Evolutionary conservation across 2,113 vertebrate species (phyloP), one percentile per base, ranked within the genome.

Genomic region (Pipa parva): DNA sequence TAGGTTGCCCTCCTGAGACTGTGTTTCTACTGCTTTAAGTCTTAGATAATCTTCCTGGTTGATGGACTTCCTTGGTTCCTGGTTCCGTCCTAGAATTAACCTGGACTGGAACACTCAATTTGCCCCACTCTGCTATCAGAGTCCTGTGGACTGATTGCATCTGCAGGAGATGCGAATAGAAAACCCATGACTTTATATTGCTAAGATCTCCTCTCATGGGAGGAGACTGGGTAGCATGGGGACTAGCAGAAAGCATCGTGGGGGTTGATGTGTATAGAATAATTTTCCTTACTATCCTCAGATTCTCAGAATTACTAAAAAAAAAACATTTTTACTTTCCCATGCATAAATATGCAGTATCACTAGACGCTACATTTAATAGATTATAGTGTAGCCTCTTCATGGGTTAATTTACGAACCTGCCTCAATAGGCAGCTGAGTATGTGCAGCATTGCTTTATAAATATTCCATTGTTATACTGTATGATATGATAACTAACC

Each of bases 161-260:
- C 2, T 29, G 31, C 27, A 37, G 45, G 24, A 39, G 56, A 24
- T 59, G 22, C 45, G 36, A 12, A n/a, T 51, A 39, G 29, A 27
- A 28, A 51, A 28, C 29, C 31, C 18, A 59, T 46, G 36, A 50
- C 49, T 28, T 68, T 68, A 60, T 68, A 68, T 60, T 51, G 42
- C 33, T 45, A 26, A 27, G 39, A 55, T 2, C n/a, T 21, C 49
- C 42, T 46, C 11, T 10, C 17, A 46, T 55, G 37, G 63, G 63
- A 64, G 63, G 63, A 64, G 63, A 64, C 42, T 45, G 51, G 50
- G 63, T 33, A 20, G 56, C 46, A 17, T 17, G 31, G 65, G 29
- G 36, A 25, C 33, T 13, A 24, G 12, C 27, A 22, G 11, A 51
- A 59, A 60, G 28, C 3, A n/a, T 18, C 24, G 36, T 17, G 25